Conservation (phyloP, 2,797 vertebrate genomes). For the Sebastes vulpes region DNA sequence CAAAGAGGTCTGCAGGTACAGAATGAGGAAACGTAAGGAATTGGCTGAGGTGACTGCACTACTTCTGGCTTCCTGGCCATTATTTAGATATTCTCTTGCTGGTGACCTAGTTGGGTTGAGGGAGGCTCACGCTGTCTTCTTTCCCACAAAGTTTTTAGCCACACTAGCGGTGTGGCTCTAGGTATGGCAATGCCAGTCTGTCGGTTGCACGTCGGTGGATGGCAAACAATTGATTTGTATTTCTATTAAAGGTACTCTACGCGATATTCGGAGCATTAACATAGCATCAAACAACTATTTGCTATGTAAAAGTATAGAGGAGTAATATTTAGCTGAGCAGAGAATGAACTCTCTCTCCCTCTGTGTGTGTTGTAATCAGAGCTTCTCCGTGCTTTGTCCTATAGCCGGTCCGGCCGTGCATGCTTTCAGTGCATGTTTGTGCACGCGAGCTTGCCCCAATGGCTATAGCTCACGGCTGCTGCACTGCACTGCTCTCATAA, state of each 20-base stretch:
- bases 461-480: too few species aligned
- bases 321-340: background rate
- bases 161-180: background rate
- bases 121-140: background rate
- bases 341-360: background rate
- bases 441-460: too few species aligned
- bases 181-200: background rate
- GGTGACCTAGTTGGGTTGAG: background rate
- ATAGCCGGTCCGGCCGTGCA: too few species aligned
- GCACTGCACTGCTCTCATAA: too few species aligned
- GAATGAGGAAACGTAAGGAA: background rate
- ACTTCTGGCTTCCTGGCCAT: background rate
- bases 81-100: background rate
- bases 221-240: too few species aligned
- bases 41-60: background rate
- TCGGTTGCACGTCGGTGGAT: background rate
- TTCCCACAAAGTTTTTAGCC: background rate
- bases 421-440: too few species aligned
- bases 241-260: background rate
- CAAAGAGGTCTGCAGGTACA: background rate
- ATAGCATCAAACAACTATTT: background rate
- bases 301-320: background rate
- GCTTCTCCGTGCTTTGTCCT: background rate
- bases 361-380: background rate
- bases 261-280: background rate